Evolutionary conservation across 2,888 invertebrate species (phyloP), one percentile per base, ranked within the genome.

Genomic region (Thecophora atra): DNA sequence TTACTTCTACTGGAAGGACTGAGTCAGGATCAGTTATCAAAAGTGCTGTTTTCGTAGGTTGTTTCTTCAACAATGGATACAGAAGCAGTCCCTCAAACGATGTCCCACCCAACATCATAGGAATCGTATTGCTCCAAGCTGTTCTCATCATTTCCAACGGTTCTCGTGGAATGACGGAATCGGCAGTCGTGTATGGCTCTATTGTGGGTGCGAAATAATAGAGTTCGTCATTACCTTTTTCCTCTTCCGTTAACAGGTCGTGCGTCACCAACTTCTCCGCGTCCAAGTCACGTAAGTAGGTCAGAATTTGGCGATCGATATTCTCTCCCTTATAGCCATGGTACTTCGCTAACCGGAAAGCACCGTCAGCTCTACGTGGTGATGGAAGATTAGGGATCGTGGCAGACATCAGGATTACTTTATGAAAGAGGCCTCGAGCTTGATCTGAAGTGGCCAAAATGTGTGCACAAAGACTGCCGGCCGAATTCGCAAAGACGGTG

Each of bases 401-500:
- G 13, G 84, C 85, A 0, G 85, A 86, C 79, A 82, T 82, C 62
- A 85, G 58, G 11, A 86, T 84, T 6, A 83, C 84, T 70, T 83
- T 84, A 15, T 85, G 83, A 44, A 86, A 86, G 7, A 86, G 80
- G 7, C 82, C 83, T 78, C 85, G 84, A 0, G 88, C 84, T 73
- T 83, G 79, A 1, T 87, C 86, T 6, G 88, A 87, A 6, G 88
- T 74, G 79, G 88, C 83, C 44, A 88, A 76, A 68, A 84, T 86
- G 72, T 89, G 87, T 1, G 84, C 85, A 0, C 87, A 84, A 11
- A 85, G 86, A n/a, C 84, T 87, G 8, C 89, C 89, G 28, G 89
- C 88, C 78, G 89, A 89, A 76, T 88, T 87, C 0, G 89, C 89
- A 75, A 88, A 88, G 4, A 89, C 82, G 0, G 89, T 89, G 1